Evolutionary conservation across 2,888 invertebrate genomes (phyloP), one percentile per base, ranked within the genome.

Genomic region (Hyposoter dolosus): DNA sequence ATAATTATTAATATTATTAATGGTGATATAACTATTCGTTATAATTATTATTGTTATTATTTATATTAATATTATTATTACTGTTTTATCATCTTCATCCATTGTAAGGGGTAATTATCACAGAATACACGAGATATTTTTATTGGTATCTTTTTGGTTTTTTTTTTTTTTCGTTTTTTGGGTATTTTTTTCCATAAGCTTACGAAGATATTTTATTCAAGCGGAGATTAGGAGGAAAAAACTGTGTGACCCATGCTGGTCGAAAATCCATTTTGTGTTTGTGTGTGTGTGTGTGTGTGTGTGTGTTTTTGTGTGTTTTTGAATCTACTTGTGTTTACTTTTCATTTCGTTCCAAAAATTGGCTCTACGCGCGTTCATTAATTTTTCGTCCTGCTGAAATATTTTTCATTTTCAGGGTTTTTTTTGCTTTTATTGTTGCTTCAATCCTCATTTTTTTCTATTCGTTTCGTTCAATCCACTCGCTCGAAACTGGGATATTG

Each of bases 101-200:
- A 82, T 88, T 90, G 91, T 90, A 90, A 91, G 89, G 92, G 90
- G 89, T 92, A 92, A 92, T 92, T 93, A 93, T 93, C 93, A 93
- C 93, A 93, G 93, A 93, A 93, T 93, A 93, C 90, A 92, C 92
- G 93, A 93, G 92, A 93, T 93, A 92, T 93, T 91, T 91, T 92
- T 89, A 90, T 83, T 77, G 50, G 53, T 81, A 53, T 76, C 53
- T 23, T 56, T 74, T 65, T 65, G 40, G 40, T 43, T 63, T 71
- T n/a, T 28, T 71, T 71, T 15, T 35, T 50, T 80, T 47, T 72
- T 10, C 40, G 23, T 66, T 68, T 66, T 66, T 32, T 68, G 10
- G 15, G 19, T 77, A 66, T 81, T 69, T 85, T 40, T 40, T 85
- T 87, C 66, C 66, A 84, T 90, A 92, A 93, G 93, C 92, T 93